Conservation (phyloP, 2,113 vertebrate species). For the Dipodomys merriami region DNA sequence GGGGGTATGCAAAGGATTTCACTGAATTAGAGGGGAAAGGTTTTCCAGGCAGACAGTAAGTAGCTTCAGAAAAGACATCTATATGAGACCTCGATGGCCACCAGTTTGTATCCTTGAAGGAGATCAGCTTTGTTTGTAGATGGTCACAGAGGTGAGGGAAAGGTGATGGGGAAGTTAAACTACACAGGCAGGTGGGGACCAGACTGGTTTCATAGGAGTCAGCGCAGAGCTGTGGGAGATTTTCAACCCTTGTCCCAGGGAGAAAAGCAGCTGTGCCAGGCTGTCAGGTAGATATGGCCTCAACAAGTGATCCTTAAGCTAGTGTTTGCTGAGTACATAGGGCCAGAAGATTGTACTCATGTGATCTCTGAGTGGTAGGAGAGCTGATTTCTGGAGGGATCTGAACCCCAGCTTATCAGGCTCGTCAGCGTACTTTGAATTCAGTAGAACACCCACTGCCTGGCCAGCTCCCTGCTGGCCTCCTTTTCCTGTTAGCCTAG, state of each 20-base stretch:
- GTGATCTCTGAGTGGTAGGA: not conserved
- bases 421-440: not conserved
- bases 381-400: not conserved
- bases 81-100: not conserved
- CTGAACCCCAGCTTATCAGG: not conserved
- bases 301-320: not conserved
- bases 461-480: not conserved
- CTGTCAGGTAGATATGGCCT: not conserved
- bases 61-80: not conserved
- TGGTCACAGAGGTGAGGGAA: not conserved
- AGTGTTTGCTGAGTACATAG: not conserved
- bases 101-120: not conserved
- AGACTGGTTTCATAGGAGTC: not conserved
- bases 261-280: not conserved
- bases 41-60: not conserved
- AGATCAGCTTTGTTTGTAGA: not conserved
- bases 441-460: not conserved
- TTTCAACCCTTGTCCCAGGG: slow-evolving; percentile 24
- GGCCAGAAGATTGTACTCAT: not conserved
- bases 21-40: not conserved
- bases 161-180: not conserved
- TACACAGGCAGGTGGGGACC: not conserved
- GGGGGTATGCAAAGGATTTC: not conserved
- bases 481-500: not conserved
- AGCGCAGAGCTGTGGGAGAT: not conserved